Percentiles rank a stretch among this genome's conserved stretches.
Conservation (phyloP, 2,113 vertebrate genomes). For the Trichechus manatus region DNA sequence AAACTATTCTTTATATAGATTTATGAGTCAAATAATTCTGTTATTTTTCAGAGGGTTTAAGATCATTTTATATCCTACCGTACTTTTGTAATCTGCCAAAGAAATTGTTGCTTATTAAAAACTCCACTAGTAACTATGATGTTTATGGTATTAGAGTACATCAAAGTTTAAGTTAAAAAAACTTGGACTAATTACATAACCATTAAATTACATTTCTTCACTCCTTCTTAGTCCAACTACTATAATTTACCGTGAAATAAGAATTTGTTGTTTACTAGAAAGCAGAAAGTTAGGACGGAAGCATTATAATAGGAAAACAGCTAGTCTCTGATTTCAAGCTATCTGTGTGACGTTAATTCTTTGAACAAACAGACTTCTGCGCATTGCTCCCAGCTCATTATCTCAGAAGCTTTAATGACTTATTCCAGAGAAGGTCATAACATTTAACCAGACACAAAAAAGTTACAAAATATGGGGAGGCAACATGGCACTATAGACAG, state of each 20-base stretch:
- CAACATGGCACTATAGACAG: too few relatives aligned
- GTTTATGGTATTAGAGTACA: background rate
- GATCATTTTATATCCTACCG: constrained; percentile 57
- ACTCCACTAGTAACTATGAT: constrained; percentile 11
- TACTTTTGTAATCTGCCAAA: constrained; percentile 67
- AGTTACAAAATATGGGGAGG: background rate
- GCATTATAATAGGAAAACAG: constrained; percentile 26
- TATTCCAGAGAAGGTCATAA: constrained; percentile 26
- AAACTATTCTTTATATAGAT: constrained; percentile 41
- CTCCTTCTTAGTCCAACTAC: background rate
- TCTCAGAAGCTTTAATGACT: constrained; percentile 47
- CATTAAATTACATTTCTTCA: constrained; percentile 53
- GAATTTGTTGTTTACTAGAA: constrained; percentile 63
- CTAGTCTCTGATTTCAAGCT: constrained; percentile 47
- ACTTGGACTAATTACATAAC: background rate
- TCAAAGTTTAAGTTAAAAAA: constrained; percentile 65
- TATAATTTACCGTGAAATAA: constrained; percentile 62
- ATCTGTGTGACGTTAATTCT: constrained; percentile 48
- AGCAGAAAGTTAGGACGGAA: constrained; percentile 46
- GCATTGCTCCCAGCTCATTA: constrained; percentile 14
- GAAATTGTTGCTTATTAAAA: constrained; percentile 65
- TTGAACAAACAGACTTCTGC: constrained; percentile 41
- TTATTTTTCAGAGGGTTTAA: constrained; percentile 25
- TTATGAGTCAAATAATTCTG: constrained; percentile 47
- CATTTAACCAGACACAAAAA: constrained; percentile 47